phyloP scores from a whole-genome alignment of 2,113 vertebrate genomes.

The Penelope pileata region DNA sequence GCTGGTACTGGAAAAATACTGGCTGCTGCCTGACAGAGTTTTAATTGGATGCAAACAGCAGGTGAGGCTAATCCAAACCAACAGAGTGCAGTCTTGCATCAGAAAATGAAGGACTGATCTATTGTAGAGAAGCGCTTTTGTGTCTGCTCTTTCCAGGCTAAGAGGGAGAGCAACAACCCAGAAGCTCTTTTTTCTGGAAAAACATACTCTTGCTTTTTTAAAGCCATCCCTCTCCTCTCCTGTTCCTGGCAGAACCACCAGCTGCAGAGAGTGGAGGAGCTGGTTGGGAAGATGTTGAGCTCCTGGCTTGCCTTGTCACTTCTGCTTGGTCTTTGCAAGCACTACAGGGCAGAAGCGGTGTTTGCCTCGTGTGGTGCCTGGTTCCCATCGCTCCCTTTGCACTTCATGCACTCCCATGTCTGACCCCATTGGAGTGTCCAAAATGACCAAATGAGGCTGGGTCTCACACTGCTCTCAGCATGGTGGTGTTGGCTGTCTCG shows the following conservation, averaged over 20 bases:
- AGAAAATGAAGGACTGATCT: background rate
- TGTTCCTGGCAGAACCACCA: background rate
- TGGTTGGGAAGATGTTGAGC: background rate
- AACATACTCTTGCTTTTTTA: background rate
- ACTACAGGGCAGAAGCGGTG: background rate
- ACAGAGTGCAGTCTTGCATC: slow-evolving; percentile 39
- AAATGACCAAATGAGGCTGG: fast-evolving
- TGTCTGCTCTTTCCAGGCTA: background rate
- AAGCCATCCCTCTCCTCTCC: fast-evolving
- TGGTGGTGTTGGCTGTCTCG: background rate
- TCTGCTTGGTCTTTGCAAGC: background rate
- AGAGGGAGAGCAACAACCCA: background rate
- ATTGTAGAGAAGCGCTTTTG: background rate
- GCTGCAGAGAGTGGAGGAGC: background rate
- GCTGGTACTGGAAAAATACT: background rate
- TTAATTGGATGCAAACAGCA: background rate
- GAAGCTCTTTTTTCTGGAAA: background rate
- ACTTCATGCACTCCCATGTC: background rate
- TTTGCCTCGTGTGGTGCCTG: fast-evolving
- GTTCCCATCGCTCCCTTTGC: fast-evolving
- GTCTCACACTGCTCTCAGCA: background rate
- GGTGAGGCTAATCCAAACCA: background rate
- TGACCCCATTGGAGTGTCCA: background rate
- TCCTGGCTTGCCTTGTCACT: background rate
- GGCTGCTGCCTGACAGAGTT: background rate